phyloP scores from a whole-genome alignment of 1,140 invertebrate genomes.

The Drosophila saltans region DNA sequence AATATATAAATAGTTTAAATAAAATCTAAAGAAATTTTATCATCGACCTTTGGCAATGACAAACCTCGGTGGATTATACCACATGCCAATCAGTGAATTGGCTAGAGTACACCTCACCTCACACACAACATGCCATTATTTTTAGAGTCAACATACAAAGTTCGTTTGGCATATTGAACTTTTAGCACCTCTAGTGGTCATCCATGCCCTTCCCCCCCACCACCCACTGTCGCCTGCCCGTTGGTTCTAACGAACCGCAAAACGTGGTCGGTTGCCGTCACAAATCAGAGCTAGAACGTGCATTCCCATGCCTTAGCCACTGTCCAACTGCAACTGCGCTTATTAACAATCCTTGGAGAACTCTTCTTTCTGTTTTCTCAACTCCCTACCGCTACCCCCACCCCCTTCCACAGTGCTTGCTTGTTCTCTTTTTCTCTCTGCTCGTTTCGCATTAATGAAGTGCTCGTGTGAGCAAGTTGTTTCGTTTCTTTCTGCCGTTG shows the following conservation, averaged over 20 bases:
- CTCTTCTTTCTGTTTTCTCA: constrained; percentile 47
- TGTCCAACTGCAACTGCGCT: constrained; percentile 58
- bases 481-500: constrained; percentile 51
- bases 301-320: constrained; percentile 28
- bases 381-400: constrained; percentile 23
- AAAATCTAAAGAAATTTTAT: neutral
- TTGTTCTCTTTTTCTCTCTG: constrained; percentile 48
- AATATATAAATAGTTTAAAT: neutral
- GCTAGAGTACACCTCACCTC: too few species aligned
- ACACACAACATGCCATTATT: constrained; percentile 31
- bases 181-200: constrained; percentile 44
- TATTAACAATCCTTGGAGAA: constrained; percentile 72
- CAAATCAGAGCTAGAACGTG: constrained; percentile 70
- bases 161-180: constrained; percentile 67
- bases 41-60: neutral
- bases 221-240: constrained; percentile 11
- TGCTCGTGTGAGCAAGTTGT: constrained; percentile 63
- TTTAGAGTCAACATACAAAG: constrained; percentile 59
- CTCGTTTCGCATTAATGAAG: constrained; percentile 72
- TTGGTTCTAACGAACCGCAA: constrained; percentile 66
- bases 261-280: constrained; percentile 35
- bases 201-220: neutral
- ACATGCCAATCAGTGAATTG: constrained; percentile 14
- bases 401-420: constrained; percentile 12
- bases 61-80: neutral